A percentile compares a stretch with the other conserved stretches of the same genome.
These are phyloP conservation scores for Sminthurinus signatus DNA, from an alignment of 1,140 invertebrate genomes.

Conservation along the genomic window DNA sequence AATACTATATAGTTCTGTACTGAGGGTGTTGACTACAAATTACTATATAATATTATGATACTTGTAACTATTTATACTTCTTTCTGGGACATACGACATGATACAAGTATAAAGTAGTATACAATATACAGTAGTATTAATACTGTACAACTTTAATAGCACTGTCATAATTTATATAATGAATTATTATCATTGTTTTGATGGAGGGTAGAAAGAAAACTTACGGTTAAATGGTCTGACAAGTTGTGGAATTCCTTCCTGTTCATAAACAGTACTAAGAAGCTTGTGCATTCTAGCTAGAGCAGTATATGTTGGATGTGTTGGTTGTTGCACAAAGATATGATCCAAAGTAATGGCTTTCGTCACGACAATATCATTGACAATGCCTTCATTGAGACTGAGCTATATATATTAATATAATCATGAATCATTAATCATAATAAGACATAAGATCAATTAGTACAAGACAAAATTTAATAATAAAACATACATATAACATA, in stretches of 20 bases:
- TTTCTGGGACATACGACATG: no score
- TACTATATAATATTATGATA: no score
- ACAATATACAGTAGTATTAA: no score
- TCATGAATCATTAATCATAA: no score
- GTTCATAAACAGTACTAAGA: conserved; percentile 50
- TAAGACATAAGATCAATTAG: no score
- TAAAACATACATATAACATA: background rate
- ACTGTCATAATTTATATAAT: no score
- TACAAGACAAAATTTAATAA: conserved; percentile 34
- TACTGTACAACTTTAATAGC: no score
- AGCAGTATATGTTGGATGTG: conserved; percentile 80
- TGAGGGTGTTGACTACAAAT: no score
- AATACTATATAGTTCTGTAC: no score
- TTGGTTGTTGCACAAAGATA: conserved; percentile 87
- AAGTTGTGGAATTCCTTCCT: conserved; percentile 50
- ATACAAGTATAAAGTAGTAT: no score
- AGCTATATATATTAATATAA: conserved; percentile 64
- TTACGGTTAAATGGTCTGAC: conserved; percentile 50
- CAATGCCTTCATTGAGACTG: conserved; percentile 79
- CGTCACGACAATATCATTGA: conserved; percentile 83
- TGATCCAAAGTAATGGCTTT: conserved; percentile 75
- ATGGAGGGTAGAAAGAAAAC: conserved; percentile 8
- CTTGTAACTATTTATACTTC: no score
- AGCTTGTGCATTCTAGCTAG: conserved; percentile 65
- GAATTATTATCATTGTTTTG: no score